Base-by-base conservation (phyloP, 2,113 vertebrate species). In the Stigmatopora argus region DNA sequence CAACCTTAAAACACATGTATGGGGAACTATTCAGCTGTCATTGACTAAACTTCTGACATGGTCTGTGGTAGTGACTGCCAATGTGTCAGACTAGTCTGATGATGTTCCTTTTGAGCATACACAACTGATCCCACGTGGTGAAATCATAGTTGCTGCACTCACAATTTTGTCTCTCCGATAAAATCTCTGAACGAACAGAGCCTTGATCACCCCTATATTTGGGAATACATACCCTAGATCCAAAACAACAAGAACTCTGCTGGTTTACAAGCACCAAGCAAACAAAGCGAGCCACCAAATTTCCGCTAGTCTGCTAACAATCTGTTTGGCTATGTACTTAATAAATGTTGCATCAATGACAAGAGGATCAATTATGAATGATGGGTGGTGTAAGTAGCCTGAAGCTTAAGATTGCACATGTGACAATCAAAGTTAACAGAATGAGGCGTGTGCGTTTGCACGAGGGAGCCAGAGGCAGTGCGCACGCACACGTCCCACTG, bases 171-270 rank as follows among this genome's bases (percentile, higher is more conserved):
- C 70, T 79, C 78, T 71, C 62, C 59, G 69, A 74, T 62, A 65
- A 63, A 75, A 74, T 80, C 64, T 75, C 64, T 74, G 31, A 52
- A 45, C n/a, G 11, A 69, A 63, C 62, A 52, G 60, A 72, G 82
- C 85, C 79, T 82, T 85, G 80, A 87, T 83, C 78, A 71, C 61
- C 58, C 41, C 61, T 67, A 66, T 76, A 57, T 67, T 17, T 70
- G 68, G 74, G 78, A 73, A 84, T 81, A 73, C 70, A 70, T 9
- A 5, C 68, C 65, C 44, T 72, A 72, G 76, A 85, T 62, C 66
- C 19, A 67, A 70, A 53, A 67, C 70, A 78, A 70, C 57, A 74
- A 69, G 79, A 79, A 41, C 52, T 66, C n/a, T 52, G 52, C 53
- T 65, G 45, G 47, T 70, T 74, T 73, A 68, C 70, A 51, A 23